phyloP scores from a whole-genome alignment of 2,113 vertebrate genomes.

The Clarias macrocephalus region DNA sequence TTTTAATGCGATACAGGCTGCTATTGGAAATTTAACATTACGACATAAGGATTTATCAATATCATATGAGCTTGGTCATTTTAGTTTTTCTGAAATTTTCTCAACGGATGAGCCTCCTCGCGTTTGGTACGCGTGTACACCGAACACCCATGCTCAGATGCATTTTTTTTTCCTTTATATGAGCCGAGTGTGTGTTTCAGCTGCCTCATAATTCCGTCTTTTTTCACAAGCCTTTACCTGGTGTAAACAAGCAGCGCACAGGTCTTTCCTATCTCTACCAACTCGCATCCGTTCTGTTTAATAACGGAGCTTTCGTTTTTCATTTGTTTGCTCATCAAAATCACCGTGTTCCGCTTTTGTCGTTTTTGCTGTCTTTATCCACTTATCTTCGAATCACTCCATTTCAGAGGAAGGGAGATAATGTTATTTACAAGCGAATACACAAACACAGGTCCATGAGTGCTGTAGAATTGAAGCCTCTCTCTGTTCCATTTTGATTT shows the following conservation, averaged over 20 bases:
- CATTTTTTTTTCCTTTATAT: neutral
- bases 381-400: conserved; percentile 13
- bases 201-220: conserved; percentile 5
- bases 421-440: conserved; percentile 37
- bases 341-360: neutral
- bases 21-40: too few relatives aligned
- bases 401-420: conserved; percentile 18
- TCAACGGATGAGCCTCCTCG: too few relatives aligned
- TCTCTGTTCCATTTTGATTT: conserved; percentile 9
- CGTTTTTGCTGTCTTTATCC: neutral
- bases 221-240: conserved; percentile 5
- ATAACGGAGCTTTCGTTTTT: neutral
- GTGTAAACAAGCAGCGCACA: neutral
- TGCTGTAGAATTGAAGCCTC: neutral
- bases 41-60: too few relatives aligned
- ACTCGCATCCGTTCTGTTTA: neutral
- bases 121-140: neutral
- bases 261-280: neutral
- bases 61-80: too few relatives aligned
- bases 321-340: conserved; percentile 27
- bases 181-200: neutral
- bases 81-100: too few relatives aligned
- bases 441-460: neutral
- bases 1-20: too few relatives aligned
- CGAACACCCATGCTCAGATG: neutral